Base-by-base conservation (phyloP, 2,113 vertebrate genomes). In the Corythoichthys haematopterus region DNA sequence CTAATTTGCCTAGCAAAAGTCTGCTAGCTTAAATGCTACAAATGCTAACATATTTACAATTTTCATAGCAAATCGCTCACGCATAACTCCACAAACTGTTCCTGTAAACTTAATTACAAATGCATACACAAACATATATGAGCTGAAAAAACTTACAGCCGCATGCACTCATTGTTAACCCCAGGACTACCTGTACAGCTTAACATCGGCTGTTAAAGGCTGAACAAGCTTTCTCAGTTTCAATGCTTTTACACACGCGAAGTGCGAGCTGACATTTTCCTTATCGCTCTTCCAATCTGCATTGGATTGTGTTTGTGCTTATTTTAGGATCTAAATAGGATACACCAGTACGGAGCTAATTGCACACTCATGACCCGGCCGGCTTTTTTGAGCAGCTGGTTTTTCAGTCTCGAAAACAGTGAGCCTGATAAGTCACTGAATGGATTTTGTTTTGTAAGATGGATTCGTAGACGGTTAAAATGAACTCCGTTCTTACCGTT, bases 351-450 rank as follows among this genome's bases (percentile, higher is more conserved):
- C 72, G 64, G 2, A 55, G 59, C 64, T 82, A 84, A 85, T 80
- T 43, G 45, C 64, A 64, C 65, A 66, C 76, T 88, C 78, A 82
- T 87, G 79, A 84, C 66, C 55, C 36, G 58, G 74, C 74, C 36
- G 58, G 74, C 74, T 61, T 53, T 68, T 71, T 28, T 69, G 20
- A 77, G 67, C 1, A 69, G 47, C 64, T 72, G 64, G 79, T 36
- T 66, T 77, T 77, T 81, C 70, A 56, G 15, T 9, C 52, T 28
- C 11, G 16, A 51, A 52, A 52, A 55, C 20, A 28, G 20, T 28
- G 20, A 28, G 20, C 20, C 20, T 28, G 20, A 4, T 33, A 55
- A 55, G 20, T 55, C 52, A 55, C 8, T 9, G 52, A 43, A 43
- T 43, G 6, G 3, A 8, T 43, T 43, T 43, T 43, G 36, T 72